Percentiles rank a stretch among this genome's conserved stretches.
Conservation (phyloP, 2,797 vertebrate genomes). For the Argya squamiceps region DNA sequence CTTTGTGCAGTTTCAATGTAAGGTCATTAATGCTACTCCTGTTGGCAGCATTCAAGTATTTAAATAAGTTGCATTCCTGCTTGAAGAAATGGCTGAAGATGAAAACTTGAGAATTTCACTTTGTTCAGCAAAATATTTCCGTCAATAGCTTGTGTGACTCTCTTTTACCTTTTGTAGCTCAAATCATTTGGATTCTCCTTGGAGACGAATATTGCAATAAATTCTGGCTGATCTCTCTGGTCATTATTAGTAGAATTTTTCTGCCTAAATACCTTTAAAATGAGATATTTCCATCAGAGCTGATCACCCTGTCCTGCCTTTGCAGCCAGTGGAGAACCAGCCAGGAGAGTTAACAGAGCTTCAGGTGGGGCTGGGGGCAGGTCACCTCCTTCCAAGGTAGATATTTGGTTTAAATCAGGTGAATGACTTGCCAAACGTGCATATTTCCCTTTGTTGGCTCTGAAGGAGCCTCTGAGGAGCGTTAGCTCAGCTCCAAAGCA, state of each 20-base stretch:
- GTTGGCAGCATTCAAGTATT: background rate
- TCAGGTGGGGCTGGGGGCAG: fast-evolving
- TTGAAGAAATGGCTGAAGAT: background rate
- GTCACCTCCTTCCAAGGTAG: background rate
- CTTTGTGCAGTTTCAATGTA: background rate
- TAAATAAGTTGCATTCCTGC: background rate
- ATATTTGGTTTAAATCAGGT: background rate
- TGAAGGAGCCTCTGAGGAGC: background rate
- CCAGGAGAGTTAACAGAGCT: fast-evolving
- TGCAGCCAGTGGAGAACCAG: background rate
- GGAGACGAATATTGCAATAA: background rate
- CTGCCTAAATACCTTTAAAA: background rate
- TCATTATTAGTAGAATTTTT: background rate
- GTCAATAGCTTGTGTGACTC: fast-evolving
- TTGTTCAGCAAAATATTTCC: background rate
- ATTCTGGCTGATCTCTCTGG: background rate
- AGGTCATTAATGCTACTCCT: background rate
- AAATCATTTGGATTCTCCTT: background rate
- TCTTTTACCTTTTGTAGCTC: background rate
- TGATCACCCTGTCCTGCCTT: background rate
- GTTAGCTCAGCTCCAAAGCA: background rate
- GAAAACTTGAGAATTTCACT: background rate
- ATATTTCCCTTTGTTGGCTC: background rate
- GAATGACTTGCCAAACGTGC: background rate
- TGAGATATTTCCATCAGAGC: background rate